Evolutionary conservation across 2,888 invertebrate species (phyloP).

Genomic region (Idaea straminata): DNA sequence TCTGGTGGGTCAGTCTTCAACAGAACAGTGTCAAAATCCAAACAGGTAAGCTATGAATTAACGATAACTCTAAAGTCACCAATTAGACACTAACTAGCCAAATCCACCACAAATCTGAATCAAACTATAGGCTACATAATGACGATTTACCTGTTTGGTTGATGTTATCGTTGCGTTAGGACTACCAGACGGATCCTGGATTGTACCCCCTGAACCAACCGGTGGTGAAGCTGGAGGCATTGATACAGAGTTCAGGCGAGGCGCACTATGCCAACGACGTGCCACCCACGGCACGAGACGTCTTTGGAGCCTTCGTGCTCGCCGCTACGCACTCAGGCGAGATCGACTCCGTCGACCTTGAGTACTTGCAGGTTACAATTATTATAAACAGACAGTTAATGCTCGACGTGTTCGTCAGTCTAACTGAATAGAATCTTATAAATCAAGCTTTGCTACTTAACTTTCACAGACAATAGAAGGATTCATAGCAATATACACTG

Average conservation of each 20-base stretch:
- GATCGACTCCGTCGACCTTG: slow-evolving; percentile 79
- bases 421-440: no score
- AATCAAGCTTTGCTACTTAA: not conserved
- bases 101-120: no score
- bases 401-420: not conserved
- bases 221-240: slow-evolving; percentile 82
- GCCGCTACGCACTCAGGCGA: slow-evolving; percentile 79
- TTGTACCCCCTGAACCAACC: slow-evolving; percentile 86
- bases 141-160: no score
- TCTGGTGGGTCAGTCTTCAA: slow-evolving; percentile 76
- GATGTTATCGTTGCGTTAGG: slow-evolving; percentile 21
- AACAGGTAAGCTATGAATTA: slow-evolving; percentile 40
- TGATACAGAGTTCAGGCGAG: slow-evolving; percentile 83
- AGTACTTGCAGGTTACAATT: slow-evolving; percentile 83
- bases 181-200: slow-evolving; percentile 80
- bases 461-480: slow-evolving; percentile 78
- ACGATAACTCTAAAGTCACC: no score
- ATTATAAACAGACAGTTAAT: no score
- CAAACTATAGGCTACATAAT: no score
- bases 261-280: slow-evolving; percentile 84
- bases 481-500: slow-evolving; percentile 82
- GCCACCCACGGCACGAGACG: slow-evolving; percentile 79
- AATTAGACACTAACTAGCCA: no score
- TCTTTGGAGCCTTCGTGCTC: slow-evolving; percentile 84
- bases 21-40: slow-evolving; percentile 82